Base-by-base conservation (phyloP, 2,797 vertebrate genomes). In the Botia almorhae region DNA sequence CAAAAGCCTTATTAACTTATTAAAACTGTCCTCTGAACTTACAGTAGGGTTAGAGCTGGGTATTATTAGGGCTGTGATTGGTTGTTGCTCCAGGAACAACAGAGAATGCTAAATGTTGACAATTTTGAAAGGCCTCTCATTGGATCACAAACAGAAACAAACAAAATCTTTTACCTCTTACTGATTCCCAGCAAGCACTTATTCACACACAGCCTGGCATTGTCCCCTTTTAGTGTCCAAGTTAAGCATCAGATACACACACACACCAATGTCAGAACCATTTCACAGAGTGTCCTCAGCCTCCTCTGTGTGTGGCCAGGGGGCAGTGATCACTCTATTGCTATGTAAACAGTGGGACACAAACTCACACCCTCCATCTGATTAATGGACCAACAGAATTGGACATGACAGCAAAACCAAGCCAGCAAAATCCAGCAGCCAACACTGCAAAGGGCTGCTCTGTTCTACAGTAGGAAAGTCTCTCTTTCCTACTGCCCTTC, bases 271-370 rank as follows among this genome's bases (percentile, higher is more conserved):
- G 93, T 93, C 93, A 94, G 87, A 63, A 80, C 84, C 92, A 94
- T 94, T 95, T 94, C 93, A 94, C 93, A 93, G 93, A 89, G 87
- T 82, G 88, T 84, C 82, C 87, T 93, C 92, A 93, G 56, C 82
- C 86, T 84, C 78, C 78, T 78, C 84, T 77, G 76, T 53, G 84
- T 84, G 83, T 88, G 87, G 91, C 92, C 89, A 84, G 88, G 81
- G 85, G 93, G 90, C 89, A 91, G 87, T 87, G 87, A 69, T 91
- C 81, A 82, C 88, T 90, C 86, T 83, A 85, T 88, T 86, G 76
- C 83, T 90, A 88, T 79, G 88, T 92, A 92, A 94, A 91, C 90
- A 90, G 80, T 76, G 83, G 84, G 88, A 90, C 80, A 85, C 76
- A 29, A 86, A 87, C 85, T 86, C 73, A 82, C 84, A 85, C 86